Conservation (phyloP, 2,888 invertebrate genomes). For the Chrysina gloriosa region DNA sequence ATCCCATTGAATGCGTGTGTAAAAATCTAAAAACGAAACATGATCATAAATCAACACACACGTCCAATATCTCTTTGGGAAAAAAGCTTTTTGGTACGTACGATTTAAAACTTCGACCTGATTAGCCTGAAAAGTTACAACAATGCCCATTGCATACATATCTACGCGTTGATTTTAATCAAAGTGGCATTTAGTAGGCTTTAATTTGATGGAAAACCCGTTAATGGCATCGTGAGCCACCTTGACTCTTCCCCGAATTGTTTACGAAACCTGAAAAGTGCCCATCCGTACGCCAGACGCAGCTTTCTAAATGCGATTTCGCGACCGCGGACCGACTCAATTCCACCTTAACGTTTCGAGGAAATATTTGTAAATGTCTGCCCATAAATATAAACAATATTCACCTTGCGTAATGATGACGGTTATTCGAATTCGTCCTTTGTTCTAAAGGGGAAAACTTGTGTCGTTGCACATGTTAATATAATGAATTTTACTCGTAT, state of each 20-base stretch:
- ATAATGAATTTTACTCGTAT: background rate
- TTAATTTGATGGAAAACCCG: constrained; percentile 35
- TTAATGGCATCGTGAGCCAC: constrained; percentile 23
- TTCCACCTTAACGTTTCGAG: constrained; percentile 18
- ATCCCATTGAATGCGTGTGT: too few species aligned
- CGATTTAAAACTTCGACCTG: too few species aligned
- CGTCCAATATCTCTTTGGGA: too few species aligned
- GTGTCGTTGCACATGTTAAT: background rate
- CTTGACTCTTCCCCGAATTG: constrained; percentile 38
- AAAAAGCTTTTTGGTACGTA: too few species aligned
- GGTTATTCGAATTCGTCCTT: background rate
- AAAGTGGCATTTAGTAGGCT: constrained; percentile 20
- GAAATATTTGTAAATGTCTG: constrained; percentile 35
- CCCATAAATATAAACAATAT: constrained; percentile 29
- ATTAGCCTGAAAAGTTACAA: too few species aligned
- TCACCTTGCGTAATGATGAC: background rate
- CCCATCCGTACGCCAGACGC: background rate
- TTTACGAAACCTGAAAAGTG: constrained; percentile 41
- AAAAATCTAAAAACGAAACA: too few species aligned
- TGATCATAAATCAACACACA: too few species aligned
- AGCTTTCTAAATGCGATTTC: constrained; percentile 24
- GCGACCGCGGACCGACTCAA: constrained; percentile 1
- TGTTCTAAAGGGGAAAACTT: background rate
- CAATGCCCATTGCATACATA: background rate
- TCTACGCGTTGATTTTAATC: constrained; percentile 17